Percentiles rank a stretch among this genome's conserved stretches.
phyloP scores from a whole-genome alignment of 2,113 vertebrate genomes.

The Clarias batrachus region DNA sequence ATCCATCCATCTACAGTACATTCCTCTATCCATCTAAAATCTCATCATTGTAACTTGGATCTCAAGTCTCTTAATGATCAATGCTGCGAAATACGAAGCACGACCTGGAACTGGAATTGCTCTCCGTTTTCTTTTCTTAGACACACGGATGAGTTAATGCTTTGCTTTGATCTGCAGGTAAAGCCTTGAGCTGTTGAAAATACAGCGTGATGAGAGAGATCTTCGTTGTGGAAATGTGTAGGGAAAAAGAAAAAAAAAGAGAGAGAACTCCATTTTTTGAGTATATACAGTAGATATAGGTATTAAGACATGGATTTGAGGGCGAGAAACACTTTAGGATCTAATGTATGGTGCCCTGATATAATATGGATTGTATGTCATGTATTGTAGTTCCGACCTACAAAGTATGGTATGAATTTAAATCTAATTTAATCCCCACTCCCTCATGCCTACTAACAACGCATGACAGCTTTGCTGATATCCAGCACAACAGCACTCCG shows the following conservation, averaged over 20 bases:
- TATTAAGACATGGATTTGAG: not conserved
- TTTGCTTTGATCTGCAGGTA: not conserved
- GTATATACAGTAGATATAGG: not conserved
- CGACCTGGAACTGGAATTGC: not conserved
- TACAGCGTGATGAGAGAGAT: not conserved
- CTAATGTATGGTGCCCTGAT: not conserved
- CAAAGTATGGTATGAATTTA: too few species aligned
- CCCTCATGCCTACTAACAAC: too few species aligned
- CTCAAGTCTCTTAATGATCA: not conserved
- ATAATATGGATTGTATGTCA: too few species aligned
- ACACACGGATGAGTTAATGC: not conserved
- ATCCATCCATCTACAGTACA: too few species aligned
- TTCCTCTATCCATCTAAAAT: not conserved
- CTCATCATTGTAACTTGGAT: not conserved
- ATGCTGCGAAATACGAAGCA: not conserved
- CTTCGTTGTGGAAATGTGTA: not conserved
- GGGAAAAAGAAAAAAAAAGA: not conserved
- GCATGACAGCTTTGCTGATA: too few species aligned
- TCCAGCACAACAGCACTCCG: too few species aligned
- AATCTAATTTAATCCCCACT: too few species aligned
- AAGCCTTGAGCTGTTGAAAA: not conserved
- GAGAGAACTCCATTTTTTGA: not conserved
- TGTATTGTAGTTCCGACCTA: too few species aligned
- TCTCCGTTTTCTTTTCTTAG: not conserved
- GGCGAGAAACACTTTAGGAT: not conserved